Evolutionary conservation across 2,888 invertebrate species (phyloP), one percentile per base, ranked within the genome.

Genomic region (Polymixis lichenea): DNA sequence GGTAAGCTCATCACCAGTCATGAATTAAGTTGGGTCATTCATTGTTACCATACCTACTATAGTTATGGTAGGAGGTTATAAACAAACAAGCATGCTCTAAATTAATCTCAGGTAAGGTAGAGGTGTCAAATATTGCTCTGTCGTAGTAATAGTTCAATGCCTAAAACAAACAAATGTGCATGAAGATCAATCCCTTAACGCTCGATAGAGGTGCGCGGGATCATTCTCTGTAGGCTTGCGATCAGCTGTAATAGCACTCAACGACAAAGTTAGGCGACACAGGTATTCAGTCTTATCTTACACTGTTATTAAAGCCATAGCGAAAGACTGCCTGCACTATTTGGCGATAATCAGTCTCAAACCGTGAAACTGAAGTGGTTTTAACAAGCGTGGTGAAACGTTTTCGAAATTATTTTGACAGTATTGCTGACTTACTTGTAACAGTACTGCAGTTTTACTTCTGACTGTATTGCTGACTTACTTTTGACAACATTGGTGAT

Each of bases 211-310:
- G n/a, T 22, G 60, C 25, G 60, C 38, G 22, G 70, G 53, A 43
- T 43, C 7, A 51, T 43, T 3, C 51, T 22, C 70, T 53, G 25
- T 53, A 5, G 15, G 43, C 5, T 53, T 71, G 22, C 25, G n/a
- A 78, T 69, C 60, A 78, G 53, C 60, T 78, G 58, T 49, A 38
- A 61, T 38, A 28, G 46, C 15, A 78, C 6, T 71, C 15, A 38
- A 38, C n/a, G 28, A 51, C 17, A 8, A 46, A 58, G 51, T 51
- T 70, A 32, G 1, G 17, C 22, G 38, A 51, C 56, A 66, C 22
- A 32, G 17, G 25, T 58, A n/a, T 43, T 49, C 19, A 58, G 49
- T 32, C 22, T 53, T 53, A 61, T 49, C 25, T 32, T 11, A 32
- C 32, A 61, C 32, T 6, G 46, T 32, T 66, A n/a, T n/a, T n/a